Percentiles rank a stretch among this genome's conserved stretches.
Evolutionary conservation across 1,140 invertebrate species (phyloP).

Genomic region (Bombyx mandarina): DNA sequence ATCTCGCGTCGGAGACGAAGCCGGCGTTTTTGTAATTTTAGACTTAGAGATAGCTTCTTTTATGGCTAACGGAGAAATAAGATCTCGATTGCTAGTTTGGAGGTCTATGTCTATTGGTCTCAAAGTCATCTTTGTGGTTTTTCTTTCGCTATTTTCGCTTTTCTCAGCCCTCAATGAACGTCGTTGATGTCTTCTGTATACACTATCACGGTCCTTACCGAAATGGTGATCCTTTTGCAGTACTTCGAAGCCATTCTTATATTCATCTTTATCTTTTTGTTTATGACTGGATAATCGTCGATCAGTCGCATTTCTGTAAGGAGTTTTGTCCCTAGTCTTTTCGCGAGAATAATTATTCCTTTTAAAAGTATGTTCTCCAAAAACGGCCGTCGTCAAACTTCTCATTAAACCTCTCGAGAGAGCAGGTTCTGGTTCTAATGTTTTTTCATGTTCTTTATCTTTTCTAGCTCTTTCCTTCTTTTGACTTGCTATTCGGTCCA

Average conservation of each 20-base stretch:
- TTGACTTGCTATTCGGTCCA: constrained; percentile 76
- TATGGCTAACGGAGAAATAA: constrained; percentile 43
- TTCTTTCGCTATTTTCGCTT: constrained; percentile 65
- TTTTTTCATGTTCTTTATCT: constrained; percentile 75
- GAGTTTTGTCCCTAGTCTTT: constrained; percentile 73
- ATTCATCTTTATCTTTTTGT: constrained; percentile 41
- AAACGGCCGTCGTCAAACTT: constrained; percentile 76
- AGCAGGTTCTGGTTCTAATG: constrained; percentile 74
- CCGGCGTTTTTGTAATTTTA: constrained; percentile 50
- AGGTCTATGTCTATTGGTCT: constrained; percentile 67
- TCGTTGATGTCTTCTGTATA: constrained; percentile 57
- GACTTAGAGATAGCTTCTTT: constrained; percentile 35
- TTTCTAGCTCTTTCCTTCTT: constrained; percentile 70
- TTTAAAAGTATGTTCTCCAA: constrained; percentile 77
- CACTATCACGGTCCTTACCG: constrained; percentile 66
- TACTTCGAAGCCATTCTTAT: constrained; percentile 54
- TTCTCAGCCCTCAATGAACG: constrained; percentile 67
- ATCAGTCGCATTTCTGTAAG: constrained; percentile 62
- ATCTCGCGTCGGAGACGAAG: constrained; percentile 42
- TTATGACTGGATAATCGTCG: constrained; percentile 46
- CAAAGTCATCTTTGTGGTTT: constrained; percentile 53
- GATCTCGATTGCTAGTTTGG: constrained; percentile 40
- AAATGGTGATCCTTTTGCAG: constrained; percentile 41
- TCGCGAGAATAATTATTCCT: constrained; percentile 48
- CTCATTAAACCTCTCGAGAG: constrained; percentile 65